Evolutionary conservation across 2,113 vertebrate species (phyloP), one percentile per base, ranked within the genome.

Genomic region (Girardinichthys multiradiatus): DNA sequence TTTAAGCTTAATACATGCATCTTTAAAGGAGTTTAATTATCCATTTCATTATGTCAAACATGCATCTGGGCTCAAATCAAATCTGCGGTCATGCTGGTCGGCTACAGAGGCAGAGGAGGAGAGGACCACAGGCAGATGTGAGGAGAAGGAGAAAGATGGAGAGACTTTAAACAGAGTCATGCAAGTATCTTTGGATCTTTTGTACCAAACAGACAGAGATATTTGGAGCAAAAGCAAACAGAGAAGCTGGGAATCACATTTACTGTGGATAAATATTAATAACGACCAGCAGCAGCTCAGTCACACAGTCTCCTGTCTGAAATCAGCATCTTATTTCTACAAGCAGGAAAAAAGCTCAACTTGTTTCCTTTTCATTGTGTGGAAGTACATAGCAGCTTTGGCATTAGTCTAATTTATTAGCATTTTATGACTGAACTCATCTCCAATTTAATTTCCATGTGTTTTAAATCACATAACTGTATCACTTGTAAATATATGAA

Each of bases 61-160:
- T 89, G 85, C 89, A 51, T 70, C 65, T n/a, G 21, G 75, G 39
- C 39, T 69, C 31, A 68, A 83, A 79, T 35, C 2, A 64, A 68
- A 69, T 58, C 29, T n/a, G 9, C 26, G 11, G 14, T 86, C 84
- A 89, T 90, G 90, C 83, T 51, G 26, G 65, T 35, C 60, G 65
- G 45, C 77, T 84, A 75, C 72, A 57, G 73, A 58, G 64, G 70
- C 2, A 45, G 60, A 68, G 68, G 64, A 31, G 24, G 39, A 31
- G 13, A 30, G 24, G 51, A 19, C 37, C 62, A 37, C 45, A 39
- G 8, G 67, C 82, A 19, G 48, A 57, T 19, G 31, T 33, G 72
- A 79, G 59, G 72, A 81, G 48, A 39, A 31, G 79, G 48, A 51
- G 58, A 74, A 35, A 59, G 75, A 61, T 80, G 80, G 62, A 76